These are phyloP conservation scores for Sitobion miscanthi DNA, from an alignment of 1,140 invertebrate genomes.

Conservation along the genomic window DNA sequence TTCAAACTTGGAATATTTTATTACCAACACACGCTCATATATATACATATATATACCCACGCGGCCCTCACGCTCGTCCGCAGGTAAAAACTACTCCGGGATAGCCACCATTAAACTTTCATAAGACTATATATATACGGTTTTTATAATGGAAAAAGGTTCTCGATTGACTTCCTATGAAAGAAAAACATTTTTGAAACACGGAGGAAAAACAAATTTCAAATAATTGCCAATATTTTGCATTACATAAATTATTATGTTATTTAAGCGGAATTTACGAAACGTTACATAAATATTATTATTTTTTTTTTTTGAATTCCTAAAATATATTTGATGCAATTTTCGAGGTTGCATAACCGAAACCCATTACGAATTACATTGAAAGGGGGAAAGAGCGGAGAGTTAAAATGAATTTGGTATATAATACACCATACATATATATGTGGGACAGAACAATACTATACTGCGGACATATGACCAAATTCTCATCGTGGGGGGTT, in stretches of 20 bases:
- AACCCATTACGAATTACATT: slow-evolving; percentile 14
- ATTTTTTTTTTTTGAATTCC: neutral
- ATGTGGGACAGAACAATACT: slow-evolving; percentile 48
- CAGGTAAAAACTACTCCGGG: slow-evolving; percentile 46
- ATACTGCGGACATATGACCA: slow-evolving; percentile 47
- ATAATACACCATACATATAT: neutral
- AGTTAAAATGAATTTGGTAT: slow-evolving; percentile 36
- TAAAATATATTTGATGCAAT: neutral
- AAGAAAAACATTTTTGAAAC: neutral
- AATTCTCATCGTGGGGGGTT: slow-evolving; percentile 55
- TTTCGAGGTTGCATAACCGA: neutral
- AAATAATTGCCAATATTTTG: slow-evolving; percentile 12
- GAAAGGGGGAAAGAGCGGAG: neutral
- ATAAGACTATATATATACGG: slow-evolving; percentile 33
- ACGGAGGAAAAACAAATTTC: neutral
- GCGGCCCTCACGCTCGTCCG: neutral
- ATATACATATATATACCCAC: neutral
- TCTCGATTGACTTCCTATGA: neutral
- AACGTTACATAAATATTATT: neutral
- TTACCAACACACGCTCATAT: neutral
- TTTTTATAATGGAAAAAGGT: slow-evolving; percentile 28
- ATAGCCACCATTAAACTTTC: slow-evolving; percentile 43
- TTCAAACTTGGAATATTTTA: slow-evolving; percentile 45
- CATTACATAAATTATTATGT: neutral
- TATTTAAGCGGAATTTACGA: neutral